A percentile compares a stretch with the other conserved stretches of the same genome.
phyloP scores from a whole-genome alignment of 2,113 vertebrate genomes.

The Butorides virescens region DNA sequence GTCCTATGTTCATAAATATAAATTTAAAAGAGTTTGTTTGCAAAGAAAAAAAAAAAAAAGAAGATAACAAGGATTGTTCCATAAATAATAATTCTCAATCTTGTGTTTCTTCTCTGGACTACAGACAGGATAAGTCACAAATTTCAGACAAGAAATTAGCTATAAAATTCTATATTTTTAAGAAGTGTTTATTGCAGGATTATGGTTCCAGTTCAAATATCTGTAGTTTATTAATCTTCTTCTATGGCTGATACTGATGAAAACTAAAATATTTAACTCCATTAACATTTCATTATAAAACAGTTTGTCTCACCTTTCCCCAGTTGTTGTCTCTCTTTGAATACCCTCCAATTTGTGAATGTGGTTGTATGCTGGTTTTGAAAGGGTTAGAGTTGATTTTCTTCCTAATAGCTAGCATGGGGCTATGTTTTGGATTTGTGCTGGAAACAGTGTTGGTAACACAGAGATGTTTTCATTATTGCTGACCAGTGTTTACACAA shows the following conservation, averaged over 20 bases:
- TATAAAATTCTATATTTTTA: background rate
- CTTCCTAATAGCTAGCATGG: too few relatives aligned
- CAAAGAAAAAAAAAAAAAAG: background rate
- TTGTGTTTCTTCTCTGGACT: background rate
- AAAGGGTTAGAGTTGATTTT: too few relatives aligned
- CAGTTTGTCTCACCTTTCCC: background rate
- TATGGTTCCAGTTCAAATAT: background rate
- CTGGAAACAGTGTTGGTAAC: too few relatives aligned
- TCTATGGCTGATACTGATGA: background rate
- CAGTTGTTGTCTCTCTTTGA: background rate
- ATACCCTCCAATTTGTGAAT: background rate
- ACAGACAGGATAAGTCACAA: background rate
- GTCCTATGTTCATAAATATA: background rate
- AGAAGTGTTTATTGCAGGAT: background rate
- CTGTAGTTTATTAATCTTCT: background rate
- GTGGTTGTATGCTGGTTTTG: background rate
- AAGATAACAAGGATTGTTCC: background rate
- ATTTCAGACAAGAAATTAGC: background rate
- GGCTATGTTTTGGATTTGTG: too few relatives aligned
- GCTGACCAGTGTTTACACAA: too few relatives aligned
- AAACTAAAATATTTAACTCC: background rate
- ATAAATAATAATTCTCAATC: background rate
- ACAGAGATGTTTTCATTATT: too few relatives aligned
- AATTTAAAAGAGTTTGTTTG: background rate
- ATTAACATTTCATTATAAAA: background rate